Base-by-base conservation (phyloP, 2,797 vertebrate genomes). In the Acanthurus lineatus region DNA sequence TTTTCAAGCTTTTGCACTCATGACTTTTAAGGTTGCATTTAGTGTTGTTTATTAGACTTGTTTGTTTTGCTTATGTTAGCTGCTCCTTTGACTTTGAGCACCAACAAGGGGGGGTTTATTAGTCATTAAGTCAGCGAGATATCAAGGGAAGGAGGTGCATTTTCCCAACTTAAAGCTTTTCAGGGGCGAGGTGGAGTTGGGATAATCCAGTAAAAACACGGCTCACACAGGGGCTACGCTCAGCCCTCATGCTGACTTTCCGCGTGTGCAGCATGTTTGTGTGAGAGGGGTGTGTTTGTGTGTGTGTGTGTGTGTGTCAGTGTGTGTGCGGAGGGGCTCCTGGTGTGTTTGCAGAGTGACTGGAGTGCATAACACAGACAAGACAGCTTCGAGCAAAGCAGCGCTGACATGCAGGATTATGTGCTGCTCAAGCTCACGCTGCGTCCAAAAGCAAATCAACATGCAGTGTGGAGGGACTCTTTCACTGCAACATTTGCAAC, bases 41-140 rank as follows among this genome's bases (percentile, higher is more conserved):
- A 86, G 83, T 35, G 38, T 40, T 25, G 68, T 84, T 91, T 88
- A 86, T 91, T 88, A 75, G 83, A 73, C 75, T 59, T 87, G 71
- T 85, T 92, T 93, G 83, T 90, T 90, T 83, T 82, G 81, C 86
- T 52, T 40, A 75, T 42, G 47, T 79, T 79, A 15, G 80, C 77
- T 57, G 71, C 72, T 82, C 73, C 69, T 87, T 86, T 81, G 83
- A 89, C 79, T 91, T 88, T 87, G 81, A 83, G 84, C 83, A 48
- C 67, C 81, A 81, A 70, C 73, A 73, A 74, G 76, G 73, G 76
- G 73, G 84, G 88, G 76, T 84, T 89, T 88, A 91, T 85, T 86
- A 84, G 85, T 90, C 88, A 91, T 90, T 88, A 91, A 92, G 76
- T 66, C 80, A 73, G 85, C 40, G 8, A 75, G 80, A 86, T 74